Conservation (phyloP, 2,888 invertebrate species). For the Macrophya annulata region DNA sequence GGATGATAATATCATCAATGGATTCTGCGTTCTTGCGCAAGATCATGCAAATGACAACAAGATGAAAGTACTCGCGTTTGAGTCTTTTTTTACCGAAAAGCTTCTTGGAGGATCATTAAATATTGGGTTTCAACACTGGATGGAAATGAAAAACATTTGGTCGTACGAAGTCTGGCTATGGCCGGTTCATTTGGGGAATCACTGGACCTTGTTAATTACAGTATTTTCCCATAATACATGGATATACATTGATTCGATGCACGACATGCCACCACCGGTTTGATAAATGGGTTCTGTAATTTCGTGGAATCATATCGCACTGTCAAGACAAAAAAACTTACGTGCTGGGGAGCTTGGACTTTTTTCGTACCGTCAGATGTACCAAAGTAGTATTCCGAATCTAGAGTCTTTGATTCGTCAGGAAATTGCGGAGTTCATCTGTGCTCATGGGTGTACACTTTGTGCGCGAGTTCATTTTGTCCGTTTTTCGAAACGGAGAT, state of each 20-base stretch:
- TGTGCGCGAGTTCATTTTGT: background rate
- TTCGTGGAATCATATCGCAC: background rate
- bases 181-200: no score
- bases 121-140: no score
- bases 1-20: no score
- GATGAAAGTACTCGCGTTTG: no score
- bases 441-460: background rate
- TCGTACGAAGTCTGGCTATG: no score
- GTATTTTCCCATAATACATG: no score
- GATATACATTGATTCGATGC: background rate
- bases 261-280: background rate
- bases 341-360: background rate
- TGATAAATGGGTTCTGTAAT: background rate
- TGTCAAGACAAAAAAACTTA: background rate
- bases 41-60: no score
- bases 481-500: background rate
- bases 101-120: no score
- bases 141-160: no score
- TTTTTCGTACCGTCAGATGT: background rate
- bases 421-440: background rate
- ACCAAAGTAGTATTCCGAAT: background rate
- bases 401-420: background rate
- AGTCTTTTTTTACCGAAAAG: no score
- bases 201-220: no score
- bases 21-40: no score